Evolutionary conservation across 2,797 vertebrate species (phyloP).

Genomic region (Rhabdophis nuchalis): DNA sequence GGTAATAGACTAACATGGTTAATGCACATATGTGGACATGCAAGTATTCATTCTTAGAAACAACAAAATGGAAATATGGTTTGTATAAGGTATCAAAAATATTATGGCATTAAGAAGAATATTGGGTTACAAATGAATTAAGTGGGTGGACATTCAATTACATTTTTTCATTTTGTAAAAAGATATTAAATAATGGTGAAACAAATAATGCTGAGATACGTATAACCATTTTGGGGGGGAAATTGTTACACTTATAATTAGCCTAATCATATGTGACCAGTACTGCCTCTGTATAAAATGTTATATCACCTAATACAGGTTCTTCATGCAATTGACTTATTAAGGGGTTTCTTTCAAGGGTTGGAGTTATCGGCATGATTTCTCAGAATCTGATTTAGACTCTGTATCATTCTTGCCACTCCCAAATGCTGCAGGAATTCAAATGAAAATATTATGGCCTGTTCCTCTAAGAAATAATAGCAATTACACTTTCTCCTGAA

Average conservation of each 20-base stretch:
- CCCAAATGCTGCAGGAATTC: background rate
- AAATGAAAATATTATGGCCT: constrained; percentile 12
- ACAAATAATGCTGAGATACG: background rate
- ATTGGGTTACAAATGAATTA: constrained; percentile 27
- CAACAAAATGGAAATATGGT: background rate
- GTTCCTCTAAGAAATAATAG: constrained; percentile 8
- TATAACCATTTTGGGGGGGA: background rate
- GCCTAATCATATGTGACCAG: background rate
- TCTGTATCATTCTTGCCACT: constrained; percentile 31
- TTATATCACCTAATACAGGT: constrained; percentile 20
- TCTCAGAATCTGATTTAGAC: constrained; percentile 27
- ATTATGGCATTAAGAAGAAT: background rate
- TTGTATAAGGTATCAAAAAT: constrained; percentile 15
- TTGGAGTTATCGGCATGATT: constrained; percentile 29
- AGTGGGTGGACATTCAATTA: background rate
- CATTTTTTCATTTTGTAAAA: background rate
- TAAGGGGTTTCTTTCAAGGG: background rate
- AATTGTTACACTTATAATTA: constrained; percentile 1
- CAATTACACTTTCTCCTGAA: constrained; percentile 26
- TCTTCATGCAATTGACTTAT: constrained; percentile 26
- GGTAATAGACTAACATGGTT: background rate
- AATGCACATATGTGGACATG: background rate
- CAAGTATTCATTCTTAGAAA: background rate
- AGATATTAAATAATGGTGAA: constrained; percentile 11
- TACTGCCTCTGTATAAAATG: constrained; percentile 4